Base-by-base conservation (phyloP, 2,888 invertebrate species). In the Unio pictorum region DNA sequence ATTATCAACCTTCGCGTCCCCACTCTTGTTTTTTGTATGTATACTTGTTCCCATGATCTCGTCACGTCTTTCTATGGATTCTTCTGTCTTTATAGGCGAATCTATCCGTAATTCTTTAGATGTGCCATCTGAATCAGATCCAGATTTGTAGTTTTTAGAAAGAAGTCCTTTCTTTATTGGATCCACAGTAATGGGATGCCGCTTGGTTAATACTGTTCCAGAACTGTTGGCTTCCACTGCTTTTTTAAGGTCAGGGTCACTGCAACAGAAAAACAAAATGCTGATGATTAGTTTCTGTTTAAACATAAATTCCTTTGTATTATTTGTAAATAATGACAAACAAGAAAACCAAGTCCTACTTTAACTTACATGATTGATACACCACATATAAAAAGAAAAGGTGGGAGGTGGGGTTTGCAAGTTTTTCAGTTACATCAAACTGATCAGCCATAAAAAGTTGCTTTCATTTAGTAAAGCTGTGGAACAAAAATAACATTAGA, bases 181-280 rank as follows among this genome's bases (percentile, higher is more conserved):
- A 15, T 45, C 15, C 45, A 45, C 15, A 45, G 79, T 74, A 56
- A 85, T 76, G 28, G 86, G 86, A 74, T 86, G 85, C 54, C 86
- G 69, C 64, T 84, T 83, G 63, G 82, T 80, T 15, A 81, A 81
- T 55, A 84, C 80, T 28, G 82, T 83, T 11, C 84, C 86, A 45
- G 83, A 81, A 59, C 80, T 81, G 66, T 86, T 86, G 1, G 85
- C 81, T 69, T 80, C 81, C 45, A 79, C 68, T 59, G 76, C 74
- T 62, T 75, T 79, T 61, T 67, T 58, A 59, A 58, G 55, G 54
- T 69, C 71, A 26, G 28, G 56, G 57, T 67, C 62, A 69, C 69
- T 66, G 54, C 4, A 61, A 58, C 1, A 17, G 6, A 64, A 55
- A 20, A 59, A 23, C 6, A 55, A 57, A 11, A 30, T 54, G 4